These are phyloP conservation scores for Brenthis daphne DNA, from an alignment of 2,888 invertebrate genomes.

Conservation along the genomic window DNA sequence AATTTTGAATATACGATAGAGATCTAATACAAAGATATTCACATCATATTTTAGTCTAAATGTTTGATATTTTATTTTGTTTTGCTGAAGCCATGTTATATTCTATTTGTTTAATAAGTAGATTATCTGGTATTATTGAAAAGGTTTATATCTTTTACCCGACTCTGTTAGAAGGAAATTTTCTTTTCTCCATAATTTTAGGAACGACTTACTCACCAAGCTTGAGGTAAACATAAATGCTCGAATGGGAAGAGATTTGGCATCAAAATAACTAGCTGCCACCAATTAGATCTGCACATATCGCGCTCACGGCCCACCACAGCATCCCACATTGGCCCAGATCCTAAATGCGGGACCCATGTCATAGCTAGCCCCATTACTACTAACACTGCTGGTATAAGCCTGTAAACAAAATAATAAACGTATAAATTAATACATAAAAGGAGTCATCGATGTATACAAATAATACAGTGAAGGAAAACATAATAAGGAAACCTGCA, in stretches of 20 bases:
- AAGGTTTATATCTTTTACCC: no score
- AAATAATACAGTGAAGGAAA: no score
- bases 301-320: slow-evolving; percentile 72
- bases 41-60: no score
- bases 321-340: slow-evolving; percentile 78
- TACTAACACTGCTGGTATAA: slow-evolving; percentile 73
- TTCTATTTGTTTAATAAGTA: no score
- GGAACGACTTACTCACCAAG: slow-evolving; percentile 62
- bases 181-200: neutral
- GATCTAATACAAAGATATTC: no score
- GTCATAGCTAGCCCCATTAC: slow-evolving; percentile 77
- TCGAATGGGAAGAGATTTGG: slow-evolving; percentile 76
- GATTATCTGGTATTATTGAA: no score
- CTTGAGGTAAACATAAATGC: slow-evolving; percentile 70
- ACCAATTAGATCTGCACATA: slow-evolving; percentile 72
- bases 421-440: neutral
- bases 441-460: neutral
- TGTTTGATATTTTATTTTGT: no score
- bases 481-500: no score
- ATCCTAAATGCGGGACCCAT: slow-evolving; percentile 73
- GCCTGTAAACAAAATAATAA: slow-evolving; percentile 49
- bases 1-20: no score
- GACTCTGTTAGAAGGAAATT: no score
- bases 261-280: slow-evolving; percentile 73
- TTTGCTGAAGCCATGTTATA: no score